These are phyloP conservation scores for Lithodes maja DNA, from an alignment of 2,888 invertebrate genomes.

Conservation along the genomic window DNA sequence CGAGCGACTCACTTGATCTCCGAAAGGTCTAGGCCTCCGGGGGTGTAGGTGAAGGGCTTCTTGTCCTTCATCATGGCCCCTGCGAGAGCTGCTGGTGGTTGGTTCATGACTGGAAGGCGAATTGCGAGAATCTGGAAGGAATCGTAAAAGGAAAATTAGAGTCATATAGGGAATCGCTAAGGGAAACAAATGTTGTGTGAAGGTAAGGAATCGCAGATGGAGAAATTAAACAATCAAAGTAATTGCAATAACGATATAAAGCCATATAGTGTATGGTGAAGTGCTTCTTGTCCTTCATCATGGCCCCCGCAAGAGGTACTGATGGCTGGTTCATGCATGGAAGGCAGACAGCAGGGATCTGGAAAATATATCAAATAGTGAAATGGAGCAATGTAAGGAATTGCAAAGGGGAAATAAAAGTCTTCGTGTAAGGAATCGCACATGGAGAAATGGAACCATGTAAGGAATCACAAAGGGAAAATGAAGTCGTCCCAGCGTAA, in stretches of 20 bases:
- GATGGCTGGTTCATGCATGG: slow-evolving; percentile 78
- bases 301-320: slow-evolving; percentile 88
- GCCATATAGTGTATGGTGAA: slow-evolving; percentile 79
- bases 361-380: background rate
- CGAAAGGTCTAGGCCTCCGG: slow-evolving; percentile 92
- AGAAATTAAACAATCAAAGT: no score
- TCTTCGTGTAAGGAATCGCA: no score
- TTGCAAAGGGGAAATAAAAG: no score
- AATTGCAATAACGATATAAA: no score
- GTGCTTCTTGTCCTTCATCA: slow-evolving; percentile 96
- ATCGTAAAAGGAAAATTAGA: no score
- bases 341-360: slow-evolving; percentile 38
- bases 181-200: no score
- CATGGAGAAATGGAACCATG: no score
- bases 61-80: slow-evolving; percentile 96
- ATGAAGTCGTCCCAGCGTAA: no score
- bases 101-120: slow-evolving; percentile 25
- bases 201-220: no score
- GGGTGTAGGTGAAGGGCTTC: slow-evolving; percentile 97
- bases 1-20: slow-evolving; percentile 80
- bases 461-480: no score
- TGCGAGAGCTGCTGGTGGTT: slow-evolving; percentile 86
- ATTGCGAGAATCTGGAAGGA: slow-evolving; percentile 37
- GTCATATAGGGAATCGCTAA: no score
- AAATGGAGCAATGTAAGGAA: no score